Evolutionary conservation across 2,888 invertebrate species (phyloP).

Genomic region (Herminia tarsipennalis): DNA sequence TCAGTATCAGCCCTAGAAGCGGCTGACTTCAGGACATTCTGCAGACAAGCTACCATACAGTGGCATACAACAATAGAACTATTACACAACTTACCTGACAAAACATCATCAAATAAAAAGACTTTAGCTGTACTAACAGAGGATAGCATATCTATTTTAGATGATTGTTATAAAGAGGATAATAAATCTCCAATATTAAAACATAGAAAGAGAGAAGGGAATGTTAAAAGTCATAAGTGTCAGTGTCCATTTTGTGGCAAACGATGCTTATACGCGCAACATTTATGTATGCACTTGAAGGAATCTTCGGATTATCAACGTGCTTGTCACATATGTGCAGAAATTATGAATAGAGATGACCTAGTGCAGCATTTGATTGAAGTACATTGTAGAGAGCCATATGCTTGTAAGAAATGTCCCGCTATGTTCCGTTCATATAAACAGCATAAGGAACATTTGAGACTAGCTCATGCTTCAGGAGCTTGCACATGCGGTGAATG

Average conservation of each 20-base stretch:
- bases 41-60: slow-evolving; percentile 52
- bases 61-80: slow-evolving; percentile 63
- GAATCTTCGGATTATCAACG: slow-evolving; percentile 63
- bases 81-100: slow-evolving; percentile 50
- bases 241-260: slow-evolving; percentile 68
- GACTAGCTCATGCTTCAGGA: slow-evolving; percentile 56
- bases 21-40: slow-evolving; percentile 63
- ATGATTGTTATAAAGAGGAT: slow-evolving; percentile 25
- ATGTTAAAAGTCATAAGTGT: slow-evolving; percentile 43
- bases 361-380: slow-evolving; percentile 58
- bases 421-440: slow-evolving; percentile 51
- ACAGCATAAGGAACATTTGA: slow-evolving; percentile 52
- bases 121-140: slow-evolving; percentile 54
- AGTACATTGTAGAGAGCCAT: slow-evolving; percentile 50
- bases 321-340: slow-evolving; percentile 69
- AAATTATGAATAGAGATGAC: slow-evolving; percentile 62
- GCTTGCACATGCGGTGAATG: slow-evolving; percentile 69
- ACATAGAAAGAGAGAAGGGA: slow-evolving; percentile 8
- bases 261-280: slow-evolving; percentile 55
- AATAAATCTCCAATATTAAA: slow-evolving; percentile 1
- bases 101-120: slow-evolving; percentile 16
- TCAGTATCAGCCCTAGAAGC: slow-evolving; percentile 59
- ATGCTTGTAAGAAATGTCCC: slow-evolving; percentile 68
- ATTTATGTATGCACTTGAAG: slow-evolving; percentile 65
- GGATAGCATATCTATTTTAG: slow-evolving; percentile 50